Evolutionary conservation across 2,888 invertebrate genomes (phyloP), one percentile per base, ranked within the genome.

Genomic region (Gymnosoma rotundatum): DNA sequence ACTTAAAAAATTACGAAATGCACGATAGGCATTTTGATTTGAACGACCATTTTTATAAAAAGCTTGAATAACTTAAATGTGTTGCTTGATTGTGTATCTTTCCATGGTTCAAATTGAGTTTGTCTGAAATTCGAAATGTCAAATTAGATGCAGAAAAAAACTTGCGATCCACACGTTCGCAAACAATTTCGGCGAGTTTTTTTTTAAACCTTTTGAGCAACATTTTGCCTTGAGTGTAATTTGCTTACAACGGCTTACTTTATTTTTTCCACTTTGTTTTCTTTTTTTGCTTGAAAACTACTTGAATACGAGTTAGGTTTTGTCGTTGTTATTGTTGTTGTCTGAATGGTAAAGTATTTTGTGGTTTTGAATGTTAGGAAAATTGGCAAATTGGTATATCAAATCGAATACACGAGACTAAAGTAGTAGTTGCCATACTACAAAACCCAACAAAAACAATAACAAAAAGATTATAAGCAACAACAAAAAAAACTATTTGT

Each of bases 361-460:
- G 84, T 84, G 84, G 84, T 74, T 84, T 84, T 70, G 78, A 84
- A 73, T 78, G 81, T 70, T 78, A 69, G 73, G 81, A 78, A 83
- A 84, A 84, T 84, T 84, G 83, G 80, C 78, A 84, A 84, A 84
- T 84, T 84, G 83, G 83, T 84, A 84, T 84, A 84, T 84, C 83
- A 84, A 84, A 84, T 81, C 83, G 80, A 84, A 78, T 80, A 81
- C 69, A 74, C 81, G 61, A 78, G 52, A 64, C 69, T 81, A 78
- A 78, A 78, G 81, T 81, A 64, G 73, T 81, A 73, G 76, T 81
- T 73, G 52, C 69, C 81, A 80, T 67, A 80, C 61, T 74, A 80
- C 63, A 48, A 48, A 80, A 25, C 48, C 21, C 67, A 80, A 81
- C 21, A 69, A n/a, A n/a, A 56, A 66, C 21, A 67, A 38, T 21